These are phyloP conservation scores for Megaustenia siamemsis DNA, from an alignment of 2,888 invertebrate species.

Conservation along the genomic window DNA sequence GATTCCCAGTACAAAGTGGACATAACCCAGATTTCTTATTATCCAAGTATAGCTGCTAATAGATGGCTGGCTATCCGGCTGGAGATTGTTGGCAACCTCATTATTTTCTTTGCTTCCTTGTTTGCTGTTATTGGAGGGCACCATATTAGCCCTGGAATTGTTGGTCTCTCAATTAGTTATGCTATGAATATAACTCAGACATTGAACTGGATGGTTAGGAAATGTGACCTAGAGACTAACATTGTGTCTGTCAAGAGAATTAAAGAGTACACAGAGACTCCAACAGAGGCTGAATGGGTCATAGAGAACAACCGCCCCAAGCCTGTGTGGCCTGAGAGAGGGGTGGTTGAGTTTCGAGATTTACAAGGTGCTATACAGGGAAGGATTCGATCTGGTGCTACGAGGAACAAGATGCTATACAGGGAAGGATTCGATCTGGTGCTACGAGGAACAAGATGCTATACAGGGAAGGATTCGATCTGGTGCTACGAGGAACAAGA, in stretches of 20 bases:
- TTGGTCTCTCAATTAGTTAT: constrained; percentile 82
- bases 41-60: constrained; percentile 94
- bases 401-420: too few species aligned
- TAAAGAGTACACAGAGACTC: too few species aligned
- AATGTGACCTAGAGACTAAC: too few species aligned
- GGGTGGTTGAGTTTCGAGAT: constrained; percentile 71
- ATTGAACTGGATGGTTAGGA: too few species aligned
- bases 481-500: too few species aligned
- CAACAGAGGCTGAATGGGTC: constrained; percentile 72
- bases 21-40: constrained; percentile 94
- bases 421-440: too few species aligned
- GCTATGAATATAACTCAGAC: constrained; percentile 81
- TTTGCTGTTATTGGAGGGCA: constrained; percentile 92
- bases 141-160: constrained; percentile 84
- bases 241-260: too few species aligned
- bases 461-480: too few species aligned
- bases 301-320: constrained; percentile 66
- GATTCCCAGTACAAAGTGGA: constrained; percentile 95
- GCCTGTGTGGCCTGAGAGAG: constrained; percentile 73
- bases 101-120: constrained; percentile 95
- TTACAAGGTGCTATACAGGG: too few species aligned
- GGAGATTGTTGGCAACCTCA: constrained; percentile 97
- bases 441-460: too few species aligned
- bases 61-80: constrained; percentile 96
- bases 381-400: too few species aligned